phyloP scores from a whole-genome alignment of 2,888 invertebrate genomes.

The Malthinus flaveolus region DNA sequence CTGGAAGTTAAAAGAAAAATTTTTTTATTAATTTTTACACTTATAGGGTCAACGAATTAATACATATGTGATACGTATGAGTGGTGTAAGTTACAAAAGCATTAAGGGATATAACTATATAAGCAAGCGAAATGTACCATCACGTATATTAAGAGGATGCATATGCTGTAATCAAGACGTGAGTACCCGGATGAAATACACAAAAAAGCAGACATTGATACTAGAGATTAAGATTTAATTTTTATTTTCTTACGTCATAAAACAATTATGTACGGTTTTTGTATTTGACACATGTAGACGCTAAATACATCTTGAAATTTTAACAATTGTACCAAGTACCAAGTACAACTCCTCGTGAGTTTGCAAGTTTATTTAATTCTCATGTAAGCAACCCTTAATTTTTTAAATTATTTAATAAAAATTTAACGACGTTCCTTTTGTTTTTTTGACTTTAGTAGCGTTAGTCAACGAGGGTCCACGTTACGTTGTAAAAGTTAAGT shows the following conservation, averaged over 20 bases:
- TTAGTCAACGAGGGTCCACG: neutral
- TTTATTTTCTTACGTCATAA: constrained; percentile 27
- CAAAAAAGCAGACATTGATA: constrained; percentile 22
- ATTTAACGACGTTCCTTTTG: too few relatives aligned
- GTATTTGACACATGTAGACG: constrained; percentile 11
- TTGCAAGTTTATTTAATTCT: neutral
- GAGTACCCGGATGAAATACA: constrained; percentile 35
- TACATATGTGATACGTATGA: constrained; percentile 14
- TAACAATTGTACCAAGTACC: neutral
- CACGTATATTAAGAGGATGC: constrained; percentile 23
- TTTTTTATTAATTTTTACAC: constrained; percentile 26
- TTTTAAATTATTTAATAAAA: too few relatives aligned
- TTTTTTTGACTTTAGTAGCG: too few relatives aligned
- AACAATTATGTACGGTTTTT: constrained; percentile 17
- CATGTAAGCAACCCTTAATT: too few relatives aligned
- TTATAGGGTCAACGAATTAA: constrained; percentile 27
- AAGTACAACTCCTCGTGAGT: neutral
- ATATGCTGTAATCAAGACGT: constrained; percentile 35
- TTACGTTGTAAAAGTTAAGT: constrained; percentile 18
- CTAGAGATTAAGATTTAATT: constrained; percentile 26
- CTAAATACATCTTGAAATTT: constrained; percentile 10
- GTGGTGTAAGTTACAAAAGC: constrained; percentile 25
- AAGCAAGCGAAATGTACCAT: constrained; percentile 21
- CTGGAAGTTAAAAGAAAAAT: constrained; percentile 20
- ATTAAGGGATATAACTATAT: constrained; percentile 12